Base-by-base conservation (phyloP, 2,113 vertebrate genomes). In the Megalops atlanticus region DNA sequence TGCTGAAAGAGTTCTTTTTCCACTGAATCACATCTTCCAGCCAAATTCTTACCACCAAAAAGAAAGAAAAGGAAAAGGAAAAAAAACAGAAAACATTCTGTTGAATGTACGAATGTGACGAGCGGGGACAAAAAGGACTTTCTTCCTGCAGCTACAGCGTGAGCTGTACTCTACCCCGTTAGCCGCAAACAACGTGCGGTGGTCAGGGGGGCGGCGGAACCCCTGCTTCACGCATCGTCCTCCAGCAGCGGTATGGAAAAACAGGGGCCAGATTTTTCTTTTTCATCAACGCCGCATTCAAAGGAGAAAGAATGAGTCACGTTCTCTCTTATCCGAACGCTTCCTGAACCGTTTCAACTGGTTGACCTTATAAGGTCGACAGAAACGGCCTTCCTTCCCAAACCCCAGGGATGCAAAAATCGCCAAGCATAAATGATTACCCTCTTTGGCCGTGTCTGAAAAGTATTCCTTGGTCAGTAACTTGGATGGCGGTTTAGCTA, bases 361-460 rank as follows among this genome's bases (percentile, higher is more conserved):
- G 58, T 76, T 84, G 76, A 82, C 83, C 83, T 83, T 86, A 82
- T 86, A 84, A 84, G 85, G 83, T 76, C 41, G 58, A 54, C 36
- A 74, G n/a, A 68, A 45, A 47, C 47, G 68, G 33, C 47, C 27
- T 75, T 75, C 21, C 68, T 79, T 41, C 79, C 73, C 75, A 73
- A 40, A 74, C 40, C 54, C 24, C 10, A 75, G 40, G 35, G 74
- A 47, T 54, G 38, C 52, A 74, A 72, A 31, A 49, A 83, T 64
- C 69, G 47, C 36, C 35, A 33, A 69, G 49, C 70, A 76, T 76
- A 77, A 80, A 76, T 73, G 74, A 81, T 76, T 40, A 38, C 76
- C 43, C 45, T 76, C 58, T 33, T 80, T 79, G 36, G 74, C 41
- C 47, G 12, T 31, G 16, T 54, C 58, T 39, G 35, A 36, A 72